Evolutionary conservation across 2,888 invertebrate species (phyloP).

Genomic region (Perizoma affinitatum): DNA sequence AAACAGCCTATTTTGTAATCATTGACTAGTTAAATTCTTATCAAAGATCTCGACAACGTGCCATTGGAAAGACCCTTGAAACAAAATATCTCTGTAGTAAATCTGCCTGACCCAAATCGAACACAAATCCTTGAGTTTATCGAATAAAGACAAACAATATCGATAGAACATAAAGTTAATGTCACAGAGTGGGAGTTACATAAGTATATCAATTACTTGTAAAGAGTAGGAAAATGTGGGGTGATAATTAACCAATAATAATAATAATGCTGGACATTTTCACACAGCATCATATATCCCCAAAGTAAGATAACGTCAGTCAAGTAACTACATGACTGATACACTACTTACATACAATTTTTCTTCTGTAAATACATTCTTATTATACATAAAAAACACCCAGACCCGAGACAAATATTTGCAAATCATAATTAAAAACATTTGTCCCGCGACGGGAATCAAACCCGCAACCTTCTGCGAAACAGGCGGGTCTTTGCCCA

Average conservation of each 20-base stretch:
- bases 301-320: too few species aligned
- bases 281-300: too few species aligned
- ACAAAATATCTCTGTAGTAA: slow-evolving; percentile 58
- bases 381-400: too few species aligned
- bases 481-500: too few species aligned
- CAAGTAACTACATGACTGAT: too few species aligned
- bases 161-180: slow-evolving; percentile 40
- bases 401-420: too few species aligned
- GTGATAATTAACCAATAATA: slow-evolving; percentile 13
- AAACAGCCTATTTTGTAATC: slow-evolving; percentile 5
- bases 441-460: too few species aligned
- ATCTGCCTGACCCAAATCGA: slow-evolving; percentile 75
- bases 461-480: too few species aligned
- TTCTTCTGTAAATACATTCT: too few species aligned
- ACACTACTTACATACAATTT: too few species aligned
- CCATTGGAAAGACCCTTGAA: slow-evolving; percentile 69
- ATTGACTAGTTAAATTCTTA: slow-evolving; percentile 17
- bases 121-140: slow-evolving; percentile 75
- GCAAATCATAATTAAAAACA: too few species aligned
- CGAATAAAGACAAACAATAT: slow-evolving; percentile 56
- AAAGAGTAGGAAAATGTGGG: background rate
- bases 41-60: slow-evolving; percentile 35
- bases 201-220: slow-evolving; percentile 7
- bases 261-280: too few species aligned
- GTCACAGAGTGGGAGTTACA: slow-evolving; percentile 16